Percentiles rank a stretch among this genome's conserved stretches.
These are phyloP conservation scores for Diplosoma virens DNA, from an alignment of 23 tunicate species.

Conservation along the genomic window DNA sequence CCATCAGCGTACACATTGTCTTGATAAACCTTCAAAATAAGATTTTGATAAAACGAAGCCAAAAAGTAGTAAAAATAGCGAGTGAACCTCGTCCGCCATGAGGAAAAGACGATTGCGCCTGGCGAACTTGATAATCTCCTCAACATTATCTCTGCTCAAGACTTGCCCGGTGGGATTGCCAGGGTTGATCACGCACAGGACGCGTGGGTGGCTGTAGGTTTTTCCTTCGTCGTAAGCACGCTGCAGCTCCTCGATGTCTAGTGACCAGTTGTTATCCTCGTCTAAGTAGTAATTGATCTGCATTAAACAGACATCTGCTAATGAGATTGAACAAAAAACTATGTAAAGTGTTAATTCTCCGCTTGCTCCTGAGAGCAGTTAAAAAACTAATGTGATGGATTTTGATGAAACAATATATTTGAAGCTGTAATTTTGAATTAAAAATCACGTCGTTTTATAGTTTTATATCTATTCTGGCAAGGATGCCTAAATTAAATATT, in stretches of 20 bases:
- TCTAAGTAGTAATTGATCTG: conserved; percentile 64
- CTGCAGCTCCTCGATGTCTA: conserved; percentile 72
- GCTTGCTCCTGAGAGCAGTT: no score
- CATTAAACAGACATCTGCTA: no score
- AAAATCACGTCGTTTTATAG: no score
- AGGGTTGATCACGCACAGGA: conserved; percentile 92
- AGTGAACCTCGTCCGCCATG: conserved; percentile 99
- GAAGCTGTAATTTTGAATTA: no score
- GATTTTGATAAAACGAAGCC: no score
- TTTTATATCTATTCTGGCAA: no score
- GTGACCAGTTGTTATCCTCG: conserved; percentile 93
- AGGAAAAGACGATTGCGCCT: conserved; percentile 61
- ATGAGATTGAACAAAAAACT: no score
- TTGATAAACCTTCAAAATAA: conserved; percentile 58
- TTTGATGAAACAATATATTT: no score
- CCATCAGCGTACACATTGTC: conserved; percentile 97
- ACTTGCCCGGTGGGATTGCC: conserved; percentile 99
- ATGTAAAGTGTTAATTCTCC: no score
- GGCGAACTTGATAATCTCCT: conserved; percentile 82
- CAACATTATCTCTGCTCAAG: conserved; percentile 74
- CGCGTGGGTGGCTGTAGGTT: conserved; percentile 68
- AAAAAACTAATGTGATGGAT: no score
- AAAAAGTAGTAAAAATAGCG: no score
- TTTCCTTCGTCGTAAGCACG: conserved; percentile 75
- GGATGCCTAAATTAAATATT: no score